Evolutionary conservation across 2,113 vertebrate species (phyloP), one percentile per base, ranked within the genome.

Genomic region (Sterna hirundo): DNA sequence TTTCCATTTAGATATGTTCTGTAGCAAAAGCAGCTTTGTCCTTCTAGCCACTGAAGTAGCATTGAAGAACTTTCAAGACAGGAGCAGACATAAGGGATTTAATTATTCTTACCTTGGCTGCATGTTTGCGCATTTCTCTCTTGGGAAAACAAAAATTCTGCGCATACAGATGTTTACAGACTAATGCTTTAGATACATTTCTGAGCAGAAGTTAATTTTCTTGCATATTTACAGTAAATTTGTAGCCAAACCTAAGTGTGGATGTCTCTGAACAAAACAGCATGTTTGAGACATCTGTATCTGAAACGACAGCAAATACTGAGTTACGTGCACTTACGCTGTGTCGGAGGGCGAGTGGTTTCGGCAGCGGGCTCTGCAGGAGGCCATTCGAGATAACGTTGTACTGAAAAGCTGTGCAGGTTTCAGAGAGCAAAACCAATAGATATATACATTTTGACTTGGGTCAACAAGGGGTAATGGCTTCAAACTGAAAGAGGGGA

Each of bases 1-100:
- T 88, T 91, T 90, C 76, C 72, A 86, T 80, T 93, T 90, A 90
- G 44, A 54, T 61, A 29, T 8, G 12, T 51, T 92, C 76, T 68
- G 40, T 13, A 80, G 65, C 52, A 93, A 92, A 94, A 84, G 46
- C 40, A 88, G 76, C 78, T 94, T 92, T 93, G 52, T 90, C 89
- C 69, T 95, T 96, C 51, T 27, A 86, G 44, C 27, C 65, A 47
- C 36, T 65, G 70, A 69, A 74, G 44, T 15, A 85, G 84, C 54
- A 62, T 0, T 86, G 64, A 66, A 81, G 60, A 91, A 91, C 70
- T 77, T 85, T 51, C 86, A 76, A 85, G 89, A 69, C n/a, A 71
- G 70, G 30, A 89, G 30, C 47, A 93, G 62, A 93, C 20, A 71
- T 29, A 66, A 91, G 54, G 71, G 57, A 79, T 88, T 90, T 96